Percentiles rank a stretch among this genome's conserved stretches.
These are phyloP conservation scores for Podarcis muralis DNA, from an alignment of 2,113 vertebrate genomes.

Conservation along the genomic window DNA sequence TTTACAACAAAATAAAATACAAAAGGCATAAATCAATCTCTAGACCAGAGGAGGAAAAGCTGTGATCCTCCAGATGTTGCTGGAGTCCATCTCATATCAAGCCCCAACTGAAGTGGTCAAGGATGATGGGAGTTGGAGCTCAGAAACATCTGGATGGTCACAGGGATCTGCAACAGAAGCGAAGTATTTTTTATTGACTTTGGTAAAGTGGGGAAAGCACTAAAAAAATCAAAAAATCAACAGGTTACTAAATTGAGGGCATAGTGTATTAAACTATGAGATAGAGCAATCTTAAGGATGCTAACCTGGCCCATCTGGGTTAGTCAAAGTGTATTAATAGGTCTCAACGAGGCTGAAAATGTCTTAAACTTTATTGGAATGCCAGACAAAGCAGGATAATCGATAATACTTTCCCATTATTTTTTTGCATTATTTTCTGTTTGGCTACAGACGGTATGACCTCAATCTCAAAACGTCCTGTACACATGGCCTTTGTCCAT, in stretches of 20 bases:
- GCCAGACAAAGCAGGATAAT: no score
- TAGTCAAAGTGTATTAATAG: neutral
- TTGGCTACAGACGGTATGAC: neutral
- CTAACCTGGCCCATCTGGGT: neutral
- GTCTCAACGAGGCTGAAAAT: neutral
- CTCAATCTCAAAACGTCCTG: neutral
- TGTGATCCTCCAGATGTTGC: no score
- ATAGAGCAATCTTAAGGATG: neutral
- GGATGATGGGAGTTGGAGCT: no score
- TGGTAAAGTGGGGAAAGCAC: neutral
- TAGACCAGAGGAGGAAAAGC: no score
- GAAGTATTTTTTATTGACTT: neutral
- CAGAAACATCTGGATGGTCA: no score
- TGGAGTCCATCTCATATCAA: no score
- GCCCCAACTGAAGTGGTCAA: no score
- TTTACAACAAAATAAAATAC: no score
- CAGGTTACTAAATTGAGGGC: neutral
- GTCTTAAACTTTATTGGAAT: neutral
- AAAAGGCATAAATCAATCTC: neutral
- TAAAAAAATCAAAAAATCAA: neutral
- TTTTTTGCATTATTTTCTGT: neutral
- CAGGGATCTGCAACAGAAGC: no score
- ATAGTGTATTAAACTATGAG: neutral
- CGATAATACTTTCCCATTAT: neutral
- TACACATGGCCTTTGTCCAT: slow-evolving; percentile 10